A percentile compares a stretch with the other conserved stretches of the same genome.
Conservation (phyloP, 2,113 vertebrate genomes). For the Oreochromis spilurus region DNA sequence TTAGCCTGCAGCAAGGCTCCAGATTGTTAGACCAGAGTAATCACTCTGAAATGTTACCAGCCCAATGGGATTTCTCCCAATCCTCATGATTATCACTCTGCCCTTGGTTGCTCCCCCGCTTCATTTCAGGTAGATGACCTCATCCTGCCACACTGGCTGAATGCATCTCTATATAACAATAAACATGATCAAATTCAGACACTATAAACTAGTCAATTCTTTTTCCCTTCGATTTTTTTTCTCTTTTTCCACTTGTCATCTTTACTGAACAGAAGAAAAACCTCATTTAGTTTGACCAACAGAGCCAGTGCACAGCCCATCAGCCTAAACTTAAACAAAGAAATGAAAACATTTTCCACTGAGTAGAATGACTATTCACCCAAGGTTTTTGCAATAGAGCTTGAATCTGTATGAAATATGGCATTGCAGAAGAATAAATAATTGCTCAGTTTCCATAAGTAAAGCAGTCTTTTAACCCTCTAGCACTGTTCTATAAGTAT, state of each 20-base stretch:
- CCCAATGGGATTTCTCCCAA: background rate
- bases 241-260: background rate
- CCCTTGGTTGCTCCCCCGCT: background rate
- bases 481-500: background rate
- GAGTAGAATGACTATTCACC: background rate
- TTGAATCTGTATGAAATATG: background rate
- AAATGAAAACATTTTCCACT: background rate
- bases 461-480: background rate
- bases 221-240: background rate
- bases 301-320: background rate
- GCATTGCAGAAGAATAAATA: background rate
- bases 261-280: background rate
- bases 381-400: background rate
- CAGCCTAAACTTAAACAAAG: background rate
- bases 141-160: background rate
- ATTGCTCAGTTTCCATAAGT: background rate
- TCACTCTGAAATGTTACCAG: background rate
- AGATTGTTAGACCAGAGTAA: background rate
- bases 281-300: background rate
- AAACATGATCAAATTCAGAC: background rate
- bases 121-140: background rate
- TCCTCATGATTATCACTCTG: background rate
- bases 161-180: background rate
- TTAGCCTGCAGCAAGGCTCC: background rate
- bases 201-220: background rate